A percentile compares a stretch with the other conserved stretches of the same genome.
phyloP scores from a whole-genome alignment of 2,113 vertebrate species.

The Brachypodius melanocephalos region DNA sequence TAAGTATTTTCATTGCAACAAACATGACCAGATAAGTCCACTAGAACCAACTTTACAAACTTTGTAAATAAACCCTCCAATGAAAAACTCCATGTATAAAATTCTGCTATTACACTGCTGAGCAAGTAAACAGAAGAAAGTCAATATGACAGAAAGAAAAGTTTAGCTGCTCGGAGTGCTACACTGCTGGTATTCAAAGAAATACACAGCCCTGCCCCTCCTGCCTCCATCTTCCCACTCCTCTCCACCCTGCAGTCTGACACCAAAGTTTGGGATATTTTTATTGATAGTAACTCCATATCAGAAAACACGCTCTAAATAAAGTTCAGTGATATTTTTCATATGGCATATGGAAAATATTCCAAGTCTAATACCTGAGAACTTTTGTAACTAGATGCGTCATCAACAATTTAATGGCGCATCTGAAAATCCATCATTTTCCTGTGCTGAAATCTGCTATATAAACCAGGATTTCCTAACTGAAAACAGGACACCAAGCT shows the following conservation, averaged over 20 bases:
- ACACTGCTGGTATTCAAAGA: neutral
- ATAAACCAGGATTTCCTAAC: neutral
- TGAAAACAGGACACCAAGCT: neutral
- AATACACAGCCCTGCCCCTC: neutral
- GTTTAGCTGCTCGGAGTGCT: neutral
- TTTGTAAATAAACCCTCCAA: neutral
- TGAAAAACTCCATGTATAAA: neutral
- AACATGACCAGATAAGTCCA: neutral
- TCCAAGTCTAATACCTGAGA: neutral
- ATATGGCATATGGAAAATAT: neutral
- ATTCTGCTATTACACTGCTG: neutral
- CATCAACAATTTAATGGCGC: neutral
- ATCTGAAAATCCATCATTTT: neutral
- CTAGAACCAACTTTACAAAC: neutral
- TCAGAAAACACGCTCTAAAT: neutral
- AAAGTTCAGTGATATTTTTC: neutral
- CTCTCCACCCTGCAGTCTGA: neutral
- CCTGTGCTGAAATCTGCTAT: neutral
- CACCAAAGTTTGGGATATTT: neutral
- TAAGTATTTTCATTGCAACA: neutral
- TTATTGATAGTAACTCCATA: neutral
- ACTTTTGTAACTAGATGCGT: neutral
- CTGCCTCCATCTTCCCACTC: neutral
- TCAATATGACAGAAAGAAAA: neutral
- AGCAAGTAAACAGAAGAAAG: neutral